Base-by-base conservation (phyloP, 92 coral and sea anemone genomes). In the Montipora capitata region DNA sequence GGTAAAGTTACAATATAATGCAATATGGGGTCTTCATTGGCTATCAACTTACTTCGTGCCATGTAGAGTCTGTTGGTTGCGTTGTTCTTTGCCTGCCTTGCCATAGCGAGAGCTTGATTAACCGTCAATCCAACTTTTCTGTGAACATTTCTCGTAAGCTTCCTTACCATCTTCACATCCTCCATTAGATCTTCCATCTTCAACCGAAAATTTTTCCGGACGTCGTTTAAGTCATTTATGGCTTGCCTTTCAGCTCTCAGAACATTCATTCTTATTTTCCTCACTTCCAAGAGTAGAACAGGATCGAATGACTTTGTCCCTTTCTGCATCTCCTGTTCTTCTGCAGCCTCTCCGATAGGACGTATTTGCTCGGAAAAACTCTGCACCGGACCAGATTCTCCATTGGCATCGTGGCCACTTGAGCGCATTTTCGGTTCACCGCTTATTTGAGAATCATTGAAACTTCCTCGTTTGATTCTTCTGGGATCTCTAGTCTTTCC, bases 121-220 rank as follows among this genome's bases (percentile, higher is more conserved):
- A 95, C 90, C 2, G 96, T 88, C 38, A 72, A 41, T 15, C 89
- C 92, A 54, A 95, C 85, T 57, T 94, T 93, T 63, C 71, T 87
- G 77, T 89, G 91, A 39, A 93, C 90, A 44, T 74, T 79, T 40
- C 52, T 48, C 2, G 96, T 86, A 69, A 93, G 65, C 18, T 43
- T 81, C 78, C 69, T 93, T 16, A 91, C 89, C 91, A 76, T 82
- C 76, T 65, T 67, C 35, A 93, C 18, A 17, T 87, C 85, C 13
- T 81, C 77, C 57, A 90, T 70, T 20, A 93, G 76, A 57, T 62
- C 88, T 16, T 81, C 87, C 77, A 90, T 80, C 73, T 86, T 93
- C 9, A 56, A 67, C 61, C 89, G 72, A 45, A 89, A 79, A 10
- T 90, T 89, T 42, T 56, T 72, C 61, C 88, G 84, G 68, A 90